Evolutionary conservation across 2,797 vertebrate species (phyloP).

Genomic region (Macropodus opercularis): DNA sequence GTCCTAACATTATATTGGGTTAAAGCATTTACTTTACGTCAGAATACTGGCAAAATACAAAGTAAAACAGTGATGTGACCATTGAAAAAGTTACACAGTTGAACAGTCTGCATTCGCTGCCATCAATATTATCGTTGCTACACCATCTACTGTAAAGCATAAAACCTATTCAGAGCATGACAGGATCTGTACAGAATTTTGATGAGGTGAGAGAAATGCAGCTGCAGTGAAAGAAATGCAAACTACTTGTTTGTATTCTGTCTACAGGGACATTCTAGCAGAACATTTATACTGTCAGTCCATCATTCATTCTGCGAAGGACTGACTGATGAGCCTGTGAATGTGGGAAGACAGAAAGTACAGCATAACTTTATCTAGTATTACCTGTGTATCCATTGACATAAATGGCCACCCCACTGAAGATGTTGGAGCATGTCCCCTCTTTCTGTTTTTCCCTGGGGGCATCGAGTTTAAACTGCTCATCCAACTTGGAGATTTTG

Average conservation of each 20-base stretch:
- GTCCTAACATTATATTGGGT: not conserved
- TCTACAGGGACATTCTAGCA: slow-evolving; percentile 3
- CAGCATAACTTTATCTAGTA: not conserved
- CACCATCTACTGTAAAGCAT: slow-evolving; percentile 8
- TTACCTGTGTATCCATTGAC: slow-evolving; percentile 98
- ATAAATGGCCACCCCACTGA: slow-evolving; percentile 93
- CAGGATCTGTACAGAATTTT: not conserved
- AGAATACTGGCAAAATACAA: not conserved
- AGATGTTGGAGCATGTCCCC: slow-evolving; percentile 87
- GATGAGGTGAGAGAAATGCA: not conserved
- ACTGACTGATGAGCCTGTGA: not conserved
- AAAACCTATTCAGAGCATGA: not conserved
- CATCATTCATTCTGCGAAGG: not conserved
- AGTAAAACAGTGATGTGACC: not conserved
- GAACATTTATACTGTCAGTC: slow-evolving; percentile 1
- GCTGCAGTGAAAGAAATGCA: not conserved
- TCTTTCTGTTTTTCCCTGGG: slow-evolving; percentile 87
- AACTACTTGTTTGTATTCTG: not conserved
- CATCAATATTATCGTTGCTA: not conserved
- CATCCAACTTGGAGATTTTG: slow-evolving; percentile 93
- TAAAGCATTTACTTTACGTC: not conserved
- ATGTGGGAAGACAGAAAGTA: not conserved
- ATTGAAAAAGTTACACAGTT: too few relatives aligned
- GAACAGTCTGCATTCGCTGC: not conserved
- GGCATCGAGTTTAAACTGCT: slow-evolving; percentile 92